These are phyloP conservation scores for Lasioglossum vierecki DNA, from an alignment of 2,888 invertebrate species.

Conservation along the genomic window DNA sequence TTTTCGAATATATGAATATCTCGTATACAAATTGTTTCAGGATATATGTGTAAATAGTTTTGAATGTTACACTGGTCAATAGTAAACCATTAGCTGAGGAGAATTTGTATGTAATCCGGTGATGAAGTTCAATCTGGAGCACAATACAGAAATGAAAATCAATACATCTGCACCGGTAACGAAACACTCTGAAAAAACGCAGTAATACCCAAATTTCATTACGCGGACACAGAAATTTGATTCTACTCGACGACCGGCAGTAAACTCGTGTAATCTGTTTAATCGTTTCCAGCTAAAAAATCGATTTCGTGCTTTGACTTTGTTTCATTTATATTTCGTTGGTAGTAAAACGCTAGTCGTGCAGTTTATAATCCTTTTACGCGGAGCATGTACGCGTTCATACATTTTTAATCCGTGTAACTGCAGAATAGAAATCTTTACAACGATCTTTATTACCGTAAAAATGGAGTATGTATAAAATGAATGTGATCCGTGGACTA, in stretches of 20 bases:
- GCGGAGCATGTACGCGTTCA: neutral
- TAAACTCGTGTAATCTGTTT: conserved; percentile 10
- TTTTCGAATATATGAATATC: neutral
- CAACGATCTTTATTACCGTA: neutral
- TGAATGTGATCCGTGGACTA: neutral
- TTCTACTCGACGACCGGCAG: neutral
- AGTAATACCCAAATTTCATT: neutral
- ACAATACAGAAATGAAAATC: neutral
- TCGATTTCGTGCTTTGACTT: conserved; percentile 8
- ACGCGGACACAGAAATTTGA: neutral
- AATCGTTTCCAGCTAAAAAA: conserved; percentile 3
- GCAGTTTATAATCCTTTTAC: neutral
- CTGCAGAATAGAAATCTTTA: neutral
- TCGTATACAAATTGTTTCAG: no score
- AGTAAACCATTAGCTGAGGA: neutral
- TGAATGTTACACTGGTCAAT: neutral
- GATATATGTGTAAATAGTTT: neutral
- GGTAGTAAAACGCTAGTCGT: neutral
- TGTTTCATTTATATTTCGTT: neutral
- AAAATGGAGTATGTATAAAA: neutral
- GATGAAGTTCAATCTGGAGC: neutral
- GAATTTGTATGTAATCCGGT: neutral
- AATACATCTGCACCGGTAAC: neutral
- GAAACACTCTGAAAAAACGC: neutral
- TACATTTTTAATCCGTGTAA: neutral